phyloP scores from a whole-genome alignment of 2,113 vertebrate genomes.

The Charadrius vociferus region DNA sequence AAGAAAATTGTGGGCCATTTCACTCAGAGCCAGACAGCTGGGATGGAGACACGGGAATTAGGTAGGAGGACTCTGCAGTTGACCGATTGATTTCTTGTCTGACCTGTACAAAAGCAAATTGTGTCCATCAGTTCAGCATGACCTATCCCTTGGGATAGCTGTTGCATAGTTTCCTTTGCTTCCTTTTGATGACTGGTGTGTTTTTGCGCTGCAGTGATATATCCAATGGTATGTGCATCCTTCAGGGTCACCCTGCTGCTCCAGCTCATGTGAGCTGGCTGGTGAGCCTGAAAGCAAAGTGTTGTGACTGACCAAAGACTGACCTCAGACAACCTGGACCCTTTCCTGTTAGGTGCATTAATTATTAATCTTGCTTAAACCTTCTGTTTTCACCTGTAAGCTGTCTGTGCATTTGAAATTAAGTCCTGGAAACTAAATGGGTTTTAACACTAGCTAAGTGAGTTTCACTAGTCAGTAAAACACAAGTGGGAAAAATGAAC shows the following conservation, averaged over 20 bases:
- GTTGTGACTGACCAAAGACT: background rate
- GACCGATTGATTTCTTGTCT: background rate
- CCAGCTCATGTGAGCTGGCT: background rate
- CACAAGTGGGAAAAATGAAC: background rate
- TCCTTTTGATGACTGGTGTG: background rate
- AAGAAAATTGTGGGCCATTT: background rate
- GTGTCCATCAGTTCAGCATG: accelerated
- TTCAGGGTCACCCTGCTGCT: background rate
- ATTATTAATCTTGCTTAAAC: background rate
- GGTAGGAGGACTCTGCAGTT: background rate
- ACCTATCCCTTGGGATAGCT: background rate
- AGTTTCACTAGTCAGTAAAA: background rate
- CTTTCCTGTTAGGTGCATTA: background rate
- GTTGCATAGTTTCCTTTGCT: background rate
- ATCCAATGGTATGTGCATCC: background rate
- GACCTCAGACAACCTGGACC: background rate
- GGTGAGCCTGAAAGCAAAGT: background rate
- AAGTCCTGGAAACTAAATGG: background rate
- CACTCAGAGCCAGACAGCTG: background rate
- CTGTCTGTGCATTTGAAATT: background rate
- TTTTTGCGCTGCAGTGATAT: background rate
- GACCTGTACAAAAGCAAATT: background rate
- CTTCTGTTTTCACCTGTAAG: background rate
- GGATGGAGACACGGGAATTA: background rate
- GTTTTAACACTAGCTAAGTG: background rate